phyloP scores from a whole-genome alignment of 2,797 vertebrate genomes.

The Acanthurus tractus region DNA sequence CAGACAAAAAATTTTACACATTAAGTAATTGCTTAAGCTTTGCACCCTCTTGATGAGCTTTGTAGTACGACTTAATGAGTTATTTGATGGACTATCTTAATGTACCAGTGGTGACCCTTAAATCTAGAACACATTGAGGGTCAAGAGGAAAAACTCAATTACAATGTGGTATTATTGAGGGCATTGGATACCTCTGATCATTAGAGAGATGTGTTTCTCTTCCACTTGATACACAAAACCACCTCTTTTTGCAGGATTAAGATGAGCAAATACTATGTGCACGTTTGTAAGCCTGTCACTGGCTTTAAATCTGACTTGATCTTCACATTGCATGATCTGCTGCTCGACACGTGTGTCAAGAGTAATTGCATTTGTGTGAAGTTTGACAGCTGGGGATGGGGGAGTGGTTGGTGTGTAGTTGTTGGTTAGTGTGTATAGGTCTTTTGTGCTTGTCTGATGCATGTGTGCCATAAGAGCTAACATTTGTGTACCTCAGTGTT shows the following conservation, averaged over 20 bases:
- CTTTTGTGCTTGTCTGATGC: not conserved
- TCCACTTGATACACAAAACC: constrained; percentile 14
- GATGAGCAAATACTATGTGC: constrained; percentile 21
- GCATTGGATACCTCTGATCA: constrained; percentile 7
- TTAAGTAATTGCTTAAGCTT: too few relatives aligned
- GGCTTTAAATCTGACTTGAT: constrained; percentile 42
- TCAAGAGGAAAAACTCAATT: constrained; percentile 37
- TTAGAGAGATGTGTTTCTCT: not conserved
- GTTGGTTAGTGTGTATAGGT: not conserved
- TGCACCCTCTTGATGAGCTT: too few relatives aligned
- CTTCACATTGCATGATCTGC: constrained; percentile 30
- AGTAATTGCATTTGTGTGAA: constrained; percentile 11
- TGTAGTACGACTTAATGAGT: too few relatives aligned
- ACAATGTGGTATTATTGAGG: constrained; percentile 20
- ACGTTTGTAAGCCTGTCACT: constrained; percentile 43
- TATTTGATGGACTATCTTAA: too few relatives aligned
- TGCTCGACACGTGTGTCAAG: not conserved
- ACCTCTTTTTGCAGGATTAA: constrained; percentile 29
- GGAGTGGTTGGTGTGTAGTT: constrained; percentile 5
- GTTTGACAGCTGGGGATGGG: constrained; percentile 21
- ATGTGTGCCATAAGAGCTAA: not conserved
- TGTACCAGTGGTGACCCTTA: constrained; percentile 9
- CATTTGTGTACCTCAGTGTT: constrained; percentile 15
- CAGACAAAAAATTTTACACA: too few relatives aligned
- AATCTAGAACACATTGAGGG: constrained; percentile 34